phyloP scores from a whole-genome alignment of 2,113 vertebrate species.

The Gobio gobio region DNA sequence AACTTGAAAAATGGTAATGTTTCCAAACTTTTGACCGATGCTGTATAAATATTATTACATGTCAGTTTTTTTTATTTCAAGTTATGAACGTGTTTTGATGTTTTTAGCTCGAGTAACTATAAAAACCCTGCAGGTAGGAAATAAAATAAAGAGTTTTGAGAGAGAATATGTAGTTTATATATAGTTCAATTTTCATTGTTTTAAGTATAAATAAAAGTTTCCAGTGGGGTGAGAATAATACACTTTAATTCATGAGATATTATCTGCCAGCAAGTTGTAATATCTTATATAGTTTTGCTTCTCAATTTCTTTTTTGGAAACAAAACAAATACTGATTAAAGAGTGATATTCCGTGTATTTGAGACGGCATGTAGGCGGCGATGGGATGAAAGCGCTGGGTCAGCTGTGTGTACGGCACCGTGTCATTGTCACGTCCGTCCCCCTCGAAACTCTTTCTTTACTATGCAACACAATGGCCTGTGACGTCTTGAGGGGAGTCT shows the following conservation, averaged over 20 bases:
- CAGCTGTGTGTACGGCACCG: conserved; percentile 51
- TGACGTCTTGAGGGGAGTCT: conserved; percentile 72
- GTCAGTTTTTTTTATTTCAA: no score
- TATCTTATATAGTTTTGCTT: not conserved
- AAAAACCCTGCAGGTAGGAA: no score
- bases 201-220: not conserved
- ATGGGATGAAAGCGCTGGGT: not conserved
- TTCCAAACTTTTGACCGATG: no score
- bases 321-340: not conserved
- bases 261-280: not conserved
- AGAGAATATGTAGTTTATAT: no score
- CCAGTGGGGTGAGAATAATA: not conserved
- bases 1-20: not conserved
- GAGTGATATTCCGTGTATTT: not conserved
- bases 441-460: conserved; percentile 82
- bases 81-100: no score
- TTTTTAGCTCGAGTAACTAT: no score
- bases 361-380: not conserved
- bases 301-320: not conserved
- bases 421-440: conserved; percentile 64
- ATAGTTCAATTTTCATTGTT: no score
- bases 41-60: no score
- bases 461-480: conserved; percentile 88
- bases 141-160: no score
- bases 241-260: not conserved